A percentile compares a stretch with the other conserved stretches of the same genome.
These are phyloP conservation scores for Novumbra hubbsi DNA, from an alignment of 2,797 vertebrate species.

Conservation along the genomic window DNA sequence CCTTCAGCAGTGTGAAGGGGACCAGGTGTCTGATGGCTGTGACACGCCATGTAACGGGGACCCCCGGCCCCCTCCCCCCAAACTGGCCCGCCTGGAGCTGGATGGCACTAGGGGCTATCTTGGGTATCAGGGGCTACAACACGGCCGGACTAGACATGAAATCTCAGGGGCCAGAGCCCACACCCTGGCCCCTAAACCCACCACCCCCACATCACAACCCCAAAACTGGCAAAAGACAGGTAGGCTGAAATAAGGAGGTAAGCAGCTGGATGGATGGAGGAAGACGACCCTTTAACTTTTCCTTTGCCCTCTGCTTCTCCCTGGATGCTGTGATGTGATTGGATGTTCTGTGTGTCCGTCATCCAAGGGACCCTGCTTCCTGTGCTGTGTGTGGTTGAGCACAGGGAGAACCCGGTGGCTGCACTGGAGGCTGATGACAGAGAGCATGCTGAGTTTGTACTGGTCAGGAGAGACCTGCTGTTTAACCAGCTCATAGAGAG, in stretches of 20 bases:
- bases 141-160: conserved; percentile 86
- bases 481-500: conserved; percentile 97
- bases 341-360: conserved; percentile 4
- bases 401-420: conserved; percentile 81
- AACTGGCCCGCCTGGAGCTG: conserved; percentile 91
- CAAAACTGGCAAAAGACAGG: conserved; percentile 89
- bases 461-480: conserved; percentile 93
- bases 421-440: conserved; percentile 77
- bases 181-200: conserved; percentile 82
- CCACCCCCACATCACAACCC: conserved; percentile 75
- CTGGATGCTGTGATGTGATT: conserved; percentile 2
- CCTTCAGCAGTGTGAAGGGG: conserved; percentile 86
- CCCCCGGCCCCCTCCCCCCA: conserved; percentile 86
- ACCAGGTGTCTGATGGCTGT: conserved; percentile 88
- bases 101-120: conserved; percentile 69
- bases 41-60: conserved; percentile 84
- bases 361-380: conserved; percentile 89
- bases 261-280: neutral
- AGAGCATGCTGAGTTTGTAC: conserved; percentile 93
- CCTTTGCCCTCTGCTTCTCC: neutral
- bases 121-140: conserved; percentile 60
- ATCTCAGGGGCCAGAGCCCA: conserved; percentile 86
- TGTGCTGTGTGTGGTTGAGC: conserved; percentile 95
- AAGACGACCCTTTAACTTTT: neutral
- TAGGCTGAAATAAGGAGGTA: conserved; percentile 52